These are phyloP conservation scores for Strix uralensis DNA, from an alignment of 2,113 vertebrate genomes.

Conservation along the genomic window DNA sequence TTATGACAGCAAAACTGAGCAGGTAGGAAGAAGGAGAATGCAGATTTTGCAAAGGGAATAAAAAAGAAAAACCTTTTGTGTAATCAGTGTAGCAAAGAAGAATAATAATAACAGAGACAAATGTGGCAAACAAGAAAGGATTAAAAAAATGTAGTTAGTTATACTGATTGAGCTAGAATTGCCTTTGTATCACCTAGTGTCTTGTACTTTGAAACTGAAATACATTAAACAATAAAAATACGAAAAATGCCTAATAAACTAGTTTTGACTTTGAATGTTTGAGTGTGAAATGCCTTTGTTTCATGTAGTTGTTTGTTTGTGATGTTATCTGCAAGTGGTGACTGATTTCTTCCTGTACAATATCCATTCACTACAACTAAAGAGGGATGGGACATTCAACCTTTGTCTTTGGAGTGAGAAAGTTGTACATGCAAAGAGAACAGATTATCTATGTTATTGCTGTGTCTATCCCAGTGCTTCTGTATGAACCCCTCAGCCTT, in stretches of 20 bases:
- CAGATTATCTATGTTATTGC: neutral
- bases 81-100: neutral
- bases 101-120: neutral
- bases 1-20: neutral
- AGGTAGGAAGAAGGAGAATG: neutral
- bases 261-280: neutral
- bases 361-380: neutral
- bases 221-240: neutral
- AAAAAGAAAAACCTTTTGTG: neutral
- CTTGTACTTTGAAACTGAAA: neutral
- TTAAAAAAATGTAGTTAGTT: neutral
- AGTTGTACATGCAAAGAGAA: neutral
- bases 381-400: neutral
- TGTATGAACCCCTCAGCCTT: neutral
- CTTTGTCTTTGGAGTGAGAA: constrained; percentile 20
- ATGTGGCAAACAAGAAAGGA: neutral
- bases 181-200: neutral
- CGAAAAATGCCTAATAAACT: neutral
- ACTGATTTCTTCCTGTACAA: constrained; percentile 25
- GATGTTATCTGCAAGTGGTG: constrained; percentile 24
- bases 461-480: neutral
- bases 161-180: neutral
- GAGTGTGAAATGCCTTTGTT: constrained; percentile 37
- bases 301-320: constrained; percentile 28
- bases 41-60: neutral